Evolutionary conservation across 2,113 vertebrate genomes (phyloP), one percentile per base, ranked within the genome.

Genomic region (Xyrauchen texanus): DNA sequence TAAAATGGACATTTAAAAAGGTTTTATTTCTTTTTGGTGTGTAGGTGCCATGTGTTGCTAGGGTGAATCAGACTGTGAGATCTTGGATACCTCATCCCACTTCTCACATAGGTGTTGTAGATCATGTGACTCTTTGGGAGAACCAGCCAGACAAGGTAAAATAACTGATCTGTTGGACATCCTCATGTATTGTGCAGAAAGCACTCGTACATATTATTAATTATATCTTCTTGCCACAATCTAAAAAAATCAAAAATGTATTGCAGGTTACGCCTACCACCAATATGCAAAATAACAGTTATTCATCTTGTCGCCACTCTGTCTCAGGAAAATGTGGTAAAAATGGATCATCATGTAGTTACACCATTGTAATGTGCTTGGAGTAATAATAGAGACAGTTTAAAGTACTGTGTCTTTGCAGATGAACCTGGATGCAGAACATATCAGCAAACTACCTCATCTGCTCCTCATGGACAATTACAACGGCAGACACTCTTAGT

Each of bases 111-210:
- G 45, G 15, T 5, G 84, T 88, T 11, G 49, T 87, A 9, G 84
- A 57, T 76, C 86, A 89, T 53, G 87, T 82, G 77, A 86, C 68
- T 2, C 66, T 86, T 71, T 86, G 79, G 70, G 83, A 78, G 55
- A 58, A 85, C 34, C 2, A 85, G 52, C 79, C 82, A 4, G 57
- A 87, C 11, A 83, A 86, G 86, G 89, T 90, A 84, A 65, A 45
- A 0, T 8, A 8, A 44, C 11, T 11, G 46, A 65, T 16, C 13
- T 42, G 45, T 34, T 21, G 8, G 13, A 65, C 9, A 13, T 16
- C 21, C 0, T 46, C 45, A 12, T 10, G 9, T 15, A 21, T 5
- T 21, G 1, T 46, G 7, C 64, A 67, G 67, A 2, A 77, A 58
- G 60, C 8, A 55, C 8, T 8, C 6, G 21, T 34, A 34, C 21